Percentiles rank a stretch among this genome's conserved stretches.
Evolutionary conservation across 2,888 invertebrate species (phyloP).

Genomic region (Reticulitermes lucifugus): DNA sequence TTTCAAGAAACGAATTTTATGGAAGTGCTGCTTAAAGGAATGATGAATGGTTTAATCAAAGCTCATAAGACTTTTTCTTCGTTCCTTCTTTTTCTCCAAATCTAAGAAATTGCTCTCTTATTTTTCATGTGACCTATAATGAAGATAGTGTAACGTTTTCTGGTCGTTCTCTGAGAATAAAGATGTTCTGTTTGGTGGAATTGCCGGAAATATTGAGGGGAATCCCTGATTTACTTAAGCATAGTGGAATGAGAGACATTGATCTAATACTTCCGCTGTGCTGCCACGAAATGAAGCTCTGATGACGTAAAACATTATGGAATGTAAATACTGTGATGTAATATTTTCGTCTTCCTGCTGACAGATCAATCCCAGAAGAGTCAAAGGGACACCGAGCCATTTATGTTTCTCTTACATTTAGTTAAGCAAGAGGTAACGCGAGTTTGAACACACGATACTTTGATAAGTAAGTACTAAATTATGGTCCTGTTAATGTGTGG

Average conservation of each 20-base stretch:
- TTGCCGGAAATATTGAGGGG: neutral
- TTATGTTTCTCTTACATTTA: no score
- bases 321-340: neutral
- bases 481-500: no score
- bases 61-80: neutral
- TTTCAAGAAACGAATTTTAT: constrained; percentile 18
- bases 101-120: neutral
- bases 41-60: constrained; percentile 40
- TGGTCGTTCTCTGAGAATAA: constrained; percentile 17
- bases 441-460: no score
- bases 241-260: no score
- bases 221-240: neutral
- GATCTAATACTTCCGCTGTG: no score
- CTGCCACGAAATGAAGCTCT: no score
- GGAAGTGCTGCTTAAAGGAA: constrained; percentile 5
- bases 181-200: neutral
- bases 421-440: no score
- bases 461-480: no score
- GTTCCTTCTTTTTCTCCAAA: neutral
- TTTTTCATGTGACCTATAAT: neutral
- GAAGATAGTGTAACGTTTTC: neutral
- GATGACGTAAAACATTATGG: neutral
- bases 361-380: no score
- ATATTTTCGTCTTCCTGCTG: no score
- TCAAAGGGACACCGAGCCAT: no score